Percentiles rank a stretch among this genome's conserved stretches.
Conservation (phyloP, 1,140 invertebrate genomes). For the Mya arenaria region DNA sequence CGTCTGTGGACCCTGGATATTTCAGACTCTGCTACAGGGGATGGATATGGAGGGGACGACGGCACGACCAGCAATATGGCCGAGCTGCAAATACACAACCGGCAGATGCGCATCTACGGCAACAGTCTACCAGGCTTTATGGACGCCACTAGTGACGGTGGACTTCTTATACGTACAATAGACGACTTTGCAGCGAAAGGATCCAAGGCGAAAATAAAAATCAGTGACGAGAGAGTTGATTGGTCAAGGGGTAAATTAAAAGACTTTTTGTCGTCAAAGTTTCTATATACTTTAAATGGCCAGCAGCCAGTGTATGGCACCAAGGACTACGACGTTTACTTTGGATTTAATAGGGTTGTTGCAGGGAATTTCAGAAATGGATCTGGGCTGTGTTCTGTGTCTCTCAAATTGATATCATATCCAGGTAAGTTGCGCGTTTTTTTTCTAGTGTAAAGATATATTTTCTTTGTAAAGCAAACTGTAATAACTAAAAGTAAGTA, state of each 20-base stretch:
- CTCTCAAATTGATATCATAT: slow-evolving; percentile 68
- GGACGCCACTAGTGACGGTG: slow-evolving; percentile 76
- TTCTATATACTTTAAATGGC: slow-evolving; percentile 73
- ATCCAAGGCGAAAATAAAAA: slow-evolving; percentile 65
- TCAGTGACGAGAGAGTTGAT: slow-evolving; percentile 76
- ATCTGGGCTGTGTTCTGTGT: slow-evolving; percentile 76
- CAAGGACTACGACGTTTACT: slow-evolving; percentile 71
- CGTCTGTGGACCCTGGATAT: slow-evolving; percentile 78
- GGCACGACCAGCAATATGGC: slow-evolving; percentile 76
- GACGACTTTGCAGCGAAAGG: slow-evolving; percentile 74
- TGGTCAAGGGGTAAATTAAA: slow-evolving; percentile 69
- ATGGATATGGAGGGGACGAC: slow-evolving; percentile 77
- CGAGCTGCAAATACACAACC: slow-evolving; percentile 76
- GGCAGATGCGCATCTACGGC: slow-evolving; percentile 77
- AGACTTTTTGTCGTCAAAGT: slow-evolving; percentile 74
- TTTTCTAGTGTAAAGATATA: neutral
- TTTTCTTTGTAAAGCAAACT: no score
- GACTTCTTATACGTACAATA: slow-evolving; percentile 72
- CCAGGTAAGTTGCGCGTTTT: slow-evolving; percentile 44
- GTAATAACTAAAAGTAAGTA: no score
- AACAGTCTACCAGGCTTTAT: slow-evolving; percentile 75
- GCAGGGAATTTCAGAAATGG: slow-evolving; percentile 74
- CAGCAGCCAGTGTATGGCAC: slow-evolving; percentile 68
- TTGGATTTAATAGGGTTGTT: slow-evolving; percentile 78
- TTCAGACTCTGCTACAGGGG: slow-evolving; percentile 74